Evolutionary conservation across 1,140 invertebrate species (phyloP).

Genomic region (Lamellibrachia luymesi): DNA sequence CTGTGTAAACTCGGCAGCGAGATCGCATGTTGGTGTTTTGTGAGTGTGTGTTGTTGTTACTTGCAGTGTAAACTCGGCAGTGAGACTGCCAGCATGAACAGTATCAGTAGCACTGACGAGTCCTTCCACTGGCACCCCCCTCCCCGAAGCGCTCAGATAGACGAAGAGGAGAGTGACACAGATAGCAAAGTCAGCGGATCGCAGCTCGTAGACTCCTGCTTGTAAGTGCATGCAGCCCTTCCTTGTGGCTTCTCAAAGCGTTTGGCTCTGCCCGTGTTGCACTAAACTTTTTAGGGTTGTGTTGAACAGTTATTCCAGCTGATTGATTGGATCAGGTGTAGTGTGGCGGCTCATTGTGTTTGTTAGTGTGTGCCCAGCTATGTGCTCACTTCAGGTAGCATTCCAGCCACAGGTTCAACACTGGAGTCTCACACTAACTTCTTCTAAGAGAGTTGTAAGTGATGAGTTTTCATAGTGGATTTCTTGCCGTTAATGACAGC

Average conservation of each 20-base stretch:
- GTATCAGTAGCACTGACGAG: conserved; percentile 43
- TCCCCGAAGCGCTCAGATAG: conserved; percentile 28
- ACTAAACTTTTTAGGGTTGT: neutral
- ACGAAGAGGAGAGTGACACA: conserved; percentile 35
- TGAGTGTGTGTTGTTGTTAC: conserved; percentile 26
- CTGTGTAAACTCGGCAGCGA: conserved; percentile 4
- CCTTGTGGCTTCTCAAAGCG: neutral
- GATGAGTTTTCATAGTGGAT: neutral
- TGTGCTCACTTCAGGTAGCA: neutral
- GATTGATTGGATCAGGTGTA: neutral
- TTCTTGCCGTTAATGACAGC: neutral
- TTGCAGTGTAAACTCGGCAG: conserved; percentile 41
- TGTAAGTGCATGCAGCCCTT: conserved; percentile 41
- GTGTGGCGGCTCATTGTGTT: neutral
- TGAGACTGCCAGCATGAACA: conserved; percentile 43
- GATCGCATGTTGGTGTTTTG: conserved; percentile 12
- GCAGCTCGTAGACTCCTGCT: conserved; percentile 48
- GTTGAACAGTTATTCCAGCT: neutral
- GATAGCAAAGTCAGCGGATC: conserved; percentile 35
- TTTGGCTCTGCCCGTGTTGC: neutral
- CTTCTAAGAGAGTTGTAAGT: neutral
- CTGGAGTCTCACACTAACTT: neutral
- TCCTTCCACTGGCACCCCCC: conserved; percentile 41
- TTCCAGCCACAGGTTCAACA: neutral
- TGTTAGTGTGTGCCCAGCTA: neutral